Percentiles rank a stretch among this genome's conserved stretches.
phyloP scores from a whole-genome alignment of 2,888 invertebrate species.

The Pomacea canaliculata region DNA sequence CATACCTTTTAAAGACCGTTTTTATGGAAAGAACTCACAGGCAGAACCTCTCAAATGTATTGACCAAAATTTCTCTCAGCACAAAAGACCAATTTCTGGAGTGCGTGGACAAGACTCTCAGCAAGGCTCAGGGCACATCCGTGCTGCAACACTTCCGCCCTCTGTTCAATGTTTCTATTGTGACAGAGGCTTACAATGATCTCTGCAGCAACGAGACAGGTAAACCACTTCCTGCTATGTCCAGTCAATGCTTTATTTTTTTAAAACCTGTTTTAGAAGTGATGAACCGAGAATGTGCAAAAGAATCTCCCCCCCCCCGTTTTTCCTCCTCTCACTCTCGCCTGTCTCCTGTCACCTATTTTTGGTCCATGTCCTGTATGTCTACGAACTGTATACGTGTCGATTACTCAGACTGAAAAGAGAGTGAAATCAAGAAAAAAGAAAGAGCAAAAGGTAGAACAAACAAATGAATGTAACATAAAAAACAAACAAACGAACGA shows the following conservation, averaged over 20 bases:
- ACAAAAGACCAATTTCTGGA: conserved; percentile 29
- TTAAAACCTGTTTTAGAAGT: no score
- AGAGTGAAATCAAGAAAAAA: no score
- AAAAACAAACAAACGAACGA: no score
- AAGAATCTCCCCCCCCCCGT: no score
- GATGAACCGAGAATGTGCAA: no score
- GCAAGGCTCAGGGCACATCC: conserved; percentile 16
- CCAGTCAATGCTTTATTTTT: neutral
- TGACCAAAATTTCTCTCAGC: neutral
- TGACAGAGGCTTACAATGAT: conserved; percentile 31
- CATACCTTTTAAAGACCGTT: no score
- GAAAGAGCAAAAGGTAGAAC: no score
- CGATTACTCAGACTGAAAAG: no score
- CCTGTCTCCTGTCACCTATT: neutral
- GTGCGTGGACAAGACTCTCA: conserved; percentile 31
- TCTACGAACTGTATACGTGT: no score
- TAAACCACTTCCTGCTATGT: neutral
- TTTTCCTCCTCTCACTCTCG: neutral
- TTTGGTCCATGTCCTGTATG: neutral
- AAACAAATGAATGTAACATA: no score
- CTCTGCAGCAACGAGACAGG: conserved; percentile 31
- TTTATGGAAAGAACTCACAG: no score
- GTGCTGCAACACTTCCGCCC: conserved; percentile 26
- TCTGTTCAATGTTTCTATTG: conserved; percentile 26
- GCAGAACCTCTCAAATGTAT: no score